A percentile compares a stretch with the other conserved stretches of the same genome.
Evolutionary conservation across 2,888 invertebrate genomes (phyloP).

Genomic region (Tyria jacobaeae): DNA sequence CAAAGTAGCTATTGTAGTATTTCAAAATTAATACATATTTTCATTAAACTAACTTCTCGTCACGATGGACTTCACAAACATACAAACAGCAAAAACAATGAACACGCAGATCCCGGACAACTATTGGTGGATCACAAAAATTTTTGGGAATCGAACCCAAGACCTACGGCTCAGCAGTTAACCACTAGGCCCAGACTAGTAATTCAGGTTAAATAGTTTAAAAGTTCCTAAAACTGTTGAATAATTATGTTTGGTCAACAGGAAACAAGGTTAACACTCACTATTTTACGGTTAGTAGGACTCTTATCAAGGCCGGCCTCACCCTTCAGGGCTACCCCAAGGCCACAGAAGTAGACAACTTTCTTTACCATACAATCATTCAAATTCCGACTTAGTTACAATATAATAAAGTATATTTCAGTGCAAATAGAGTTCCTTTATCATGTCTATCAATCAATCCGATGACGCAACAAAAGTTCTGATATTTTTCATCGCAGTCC

Average conservation of each 20-base stretch:
- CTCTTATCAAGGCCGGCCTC: slow-evolving; percentile 45
- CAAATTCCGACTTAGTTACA: slow-evolving; percentile 24
- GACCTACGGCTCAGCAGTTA: too few relatives aligned
- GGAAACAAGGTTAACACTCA: slow-evolving; percentile 32
- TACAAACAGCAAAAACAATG: too few relatives aligned
- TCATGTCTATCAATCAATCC: slow-evolving; percentile 39
- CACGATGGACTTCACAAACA: too few relatives aligned
- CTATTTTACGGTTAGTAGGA: slow-evolving; percentile 54
- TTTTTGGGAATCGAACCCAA: too few relatives aligned
- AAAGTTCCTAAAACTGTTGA: not conserved
- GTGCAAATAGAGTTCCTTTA: slow-evolving; percentile 16
- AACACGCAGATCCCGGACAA: too few relatives aligned
- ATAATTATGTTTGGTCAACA: slow-evolving; percentile 31
- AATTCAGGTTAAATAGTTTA: not conserved
- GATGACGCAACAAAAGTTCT: slow-evolving; percentile 34
- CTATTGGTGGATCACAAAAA: too few relatives aligned
- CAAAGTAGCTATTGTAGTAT: too few relatives aligned
- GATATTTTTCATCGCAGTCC: slow-evolving; percentile 25
- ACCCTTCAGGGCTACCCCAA: slow-evolving; percentile 42
- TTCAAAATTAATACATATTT: too few relatives aligned
- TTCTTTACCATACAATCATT: slow-evolving; percentile 6
- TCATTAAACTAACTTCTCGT: too few relatives aligned
- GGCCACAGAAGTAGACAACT: slow-evolving; percentile 31
- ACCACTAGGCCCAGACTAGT: too few relatives aligned
- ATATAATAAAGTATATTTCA: slow-evolving; percentile 15